Base-by-base conservation (phyloP, 2,888 invertebrate species). In the Myopa testacea region DNA sequence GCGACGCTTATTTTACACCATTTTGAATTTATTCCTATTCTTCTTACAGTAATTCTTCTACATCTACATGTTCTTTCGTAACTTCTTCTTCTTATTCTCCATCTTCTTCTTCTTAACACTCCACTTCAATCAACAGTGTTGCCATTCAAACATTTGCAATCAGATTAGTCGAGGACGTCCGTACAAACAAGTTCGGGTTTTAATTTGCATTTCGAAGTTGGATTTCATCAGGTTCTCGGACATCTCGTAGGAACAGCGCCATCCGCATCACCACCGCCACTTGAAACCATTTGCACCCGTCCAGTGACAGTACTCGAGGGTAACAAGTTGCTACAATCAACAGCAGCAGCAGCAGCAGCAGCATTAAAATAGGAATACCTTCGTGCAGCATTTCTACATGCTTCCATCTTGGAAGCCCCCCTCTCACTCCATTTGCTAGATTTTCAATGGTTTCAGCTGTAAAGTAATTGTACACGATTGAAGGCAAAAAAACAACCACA, bases 191-290 rank as follows among this genome's bases (percentile, higher is more conserved):
- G 37, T 60, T 38, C n/a, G 71, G 60, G 50, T 7, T 52, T 69
- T 69, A 45, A 72, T 72, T 72, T 72, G 71, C 71, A 72, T 72
- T 72, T 72, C 58, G 71, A 71, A 71, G 60, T 16, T 58, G 58
- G 40, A 72, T 72, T 72, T 72, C 71, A 60, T 72, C 71, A 72
- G 58, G 58, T 72, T 37, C 8, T 14, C 14, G 37, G n/a, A 40
- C 26, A 26, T 19, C n/a, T 37, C 45, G 6, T 45, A 45, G 45
- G 2, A 45, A 45, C 45, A 10, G 40, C n/a, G 14, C n/a, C 34
- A 58, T 16, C 71, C 34, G 12, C 50, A 52, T 26, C 45, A 45
- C 10, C 10, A 3, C 45, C 45, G 10, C 37, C 38, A 55, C 37
- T 71, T 37, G 50, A 16, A 8, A 16, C 16, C 8, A 55, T 16